Percentiles rank a stretch among this genome's conserved stretches.
phyloP scores from a whole-genome alignment of 2,797 vertebrate genomes.

The Melanotaenia maccullochi region DNA sequence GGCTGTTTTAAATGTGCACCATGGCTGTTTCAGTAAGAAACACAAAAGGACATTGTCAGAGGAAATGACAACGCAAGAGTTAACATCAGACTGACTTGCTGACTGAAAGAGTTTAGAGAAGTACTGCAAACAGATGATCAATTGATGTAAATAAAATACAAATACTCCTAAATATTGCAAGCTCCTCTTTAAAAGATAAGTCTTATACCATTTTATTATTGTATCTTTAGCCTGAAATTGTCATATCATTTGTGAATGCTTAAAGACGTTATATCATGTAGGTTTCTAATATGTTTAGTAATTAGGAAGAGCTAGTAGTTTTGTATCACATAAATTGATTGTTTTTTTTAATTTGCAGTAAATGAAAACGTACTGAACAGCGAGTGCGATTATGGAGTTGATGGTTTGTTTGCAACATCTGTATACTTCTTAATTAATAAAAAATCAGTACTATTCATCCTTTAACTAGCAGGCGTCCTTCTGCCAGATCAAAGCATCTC shows the following conservation, averaged over 20 bases:
- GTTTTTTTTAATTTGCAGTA: too few relatives aligned
- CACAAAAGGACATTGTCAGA: background rate
- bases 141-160: background rate
- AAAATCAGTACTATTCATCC: slow-evolving; percentile 41
- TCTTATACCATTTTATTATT: background rate
- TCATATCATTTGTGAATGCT: background rate
- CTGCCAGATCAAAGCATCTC: slow-evolving; percentile 35
- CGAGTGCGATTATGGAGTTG: slow-evolving; percentile 5
- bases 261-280: background rate
- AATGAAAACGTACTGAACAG: slow-evolving; percentile 2
- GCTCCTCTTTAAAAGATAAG: background rate
- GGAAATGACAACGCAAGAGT: too few relatives aligned
- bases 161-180: background rate
- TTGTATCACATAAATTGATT: background rate
- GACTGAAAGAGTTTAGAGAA: background rate
- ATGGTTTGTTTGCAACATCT: slow-evolving; percentile 9
- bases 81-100: background rate
- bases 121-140: background rate
- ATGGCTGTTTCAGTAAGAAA: too few relatives aligned
- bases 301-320: background rate
- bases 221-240: background rate
- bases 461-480: slow-evolving; percentile 33
- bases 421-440: slow-evolving; percentile 28
- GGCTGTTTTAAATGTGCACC: too few relatives aligned
- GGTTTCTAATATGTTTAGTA: background rate